phyloP scores from a whole-genome alignment of 1,140 invertebrate genomes.

The Pseudomyrmex pallidus region DNA sequence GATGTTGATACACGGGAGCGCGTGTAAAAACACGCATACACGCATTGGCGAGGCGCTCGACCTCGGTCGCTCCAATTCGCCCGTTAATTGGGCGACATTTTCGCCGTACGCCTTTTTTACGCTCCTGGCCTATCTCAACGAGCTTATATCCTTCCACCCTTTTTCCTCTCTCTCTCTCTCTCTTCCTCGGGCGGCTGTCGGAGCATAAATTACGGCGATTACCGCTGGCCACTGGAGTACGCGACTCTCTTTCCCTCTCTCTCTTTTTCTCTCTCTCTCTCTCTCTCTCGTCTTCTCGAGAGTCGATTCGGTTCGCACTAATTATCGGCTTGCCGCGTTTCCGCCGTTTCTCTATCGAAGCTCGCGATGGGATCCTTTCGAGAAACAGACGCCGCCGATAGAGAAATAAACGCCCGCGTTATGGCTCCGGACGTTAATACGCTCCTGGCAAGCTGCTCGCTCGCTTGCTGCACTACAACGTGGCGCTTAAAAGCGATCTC shows the following conservation, averaged over 20 bases:
- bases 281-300: conserved; percentile 43
- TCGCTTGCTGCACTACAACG: not conserved
- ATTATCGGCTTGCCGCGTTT: conserved; percentile 77
- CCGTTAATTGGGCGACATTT: conserved; percentile 84
- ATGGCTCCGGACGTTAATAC: conserved; percentile 68
- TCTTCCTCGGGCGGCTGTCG: conserved; percentile 19
- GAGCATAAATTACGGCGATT: conserved; percentile 83
- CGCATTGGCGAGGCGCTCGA: conserved; percentile 56
- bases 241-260: conserved; percentile 8
- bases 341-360: conserved; percentile 64
- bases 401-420: conserved; percentile 74
- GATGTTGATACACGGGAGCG: conserved; percentile 40
- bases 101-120: conserved; percentile 80
- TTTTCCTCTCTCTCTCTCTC: too few relatives aligned
- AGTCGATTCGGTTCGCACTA: conserved; percentile 75
- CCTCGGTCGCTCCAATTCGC: conserved; percentile 82
- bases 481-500: conserved; percentile 47
- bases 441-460: conserved; percentile 44
- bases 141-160: conserved; percentile 60
- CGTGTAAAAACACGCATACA: conserved; percentile 23
- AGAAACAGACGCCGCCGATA: conserved; percentile 70
- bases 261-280: not conserved
- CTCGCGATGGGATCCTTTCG: conserved; percentile 43
- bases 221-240: conserved; percentile 73
- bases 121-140: conserved; percentile 81